Evolutionary conservation across 1,140 invertebrate species (phyloP), one percentile per base, ranked within the genome.

Genomic region (Cyrtorhinus lividipennis): DNA sequence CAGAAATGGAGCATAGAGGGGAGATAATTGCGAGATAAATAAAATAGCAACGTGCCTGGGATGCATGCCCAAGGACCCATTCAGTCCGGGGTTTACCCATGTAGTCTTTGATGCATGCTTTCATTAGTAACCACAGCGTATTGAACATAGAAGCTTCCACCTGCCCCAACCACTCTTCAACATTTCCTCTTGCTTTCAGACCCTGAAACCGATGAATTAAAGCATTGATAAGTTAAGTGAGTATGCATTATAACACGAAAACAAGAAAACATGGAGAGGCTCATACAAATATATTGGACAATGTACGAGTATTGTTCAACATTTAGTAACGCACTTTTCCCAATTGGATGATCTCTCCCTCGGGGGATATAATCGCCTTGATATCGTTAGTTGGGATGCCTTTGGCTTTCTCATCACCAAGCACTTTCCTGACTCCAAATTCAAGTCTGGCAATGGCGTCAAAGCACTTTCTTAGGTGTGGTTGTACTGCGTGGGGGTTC

Each of bases 381-480:
- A 93, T 92, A 67, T 92, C 87, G 22, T 85, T 86, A 1, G 84
- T 69, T n/a, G 73, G 67, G 24, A 69, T 65, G 1, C 58, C 65
- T 57, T 56, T 67, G 62, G 63, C 59, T 60, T 65, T 67, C 59
- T 59, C 61, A 3, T 46, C 26, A 26, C 66, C 61, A 13, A 22
- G 12, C 10, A 45, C 56, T 30, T 12, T 38, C 15, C 2, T 45
- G 20, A 46, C 24, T n/a, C 66, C 67, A 67, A 70, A 70, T 46
- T 69, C 66, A 20, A 70, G 30, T 64, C 64, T 83, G 15, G 82
- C 78, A 44, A 90, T 87, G 1, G 84, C 89, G 73, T 93, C 90
- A 72, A 95, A 95, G 69, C 90, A 93, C 73, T 93, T 94, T 56
- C 87, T 79, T 20, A 95, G 74, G 76, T 93, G 87, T 10, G 87